phyloP scores from a whole-genome alignment of 2,888 invertebrate genomes.

The Coelinius sp. region DNA sequence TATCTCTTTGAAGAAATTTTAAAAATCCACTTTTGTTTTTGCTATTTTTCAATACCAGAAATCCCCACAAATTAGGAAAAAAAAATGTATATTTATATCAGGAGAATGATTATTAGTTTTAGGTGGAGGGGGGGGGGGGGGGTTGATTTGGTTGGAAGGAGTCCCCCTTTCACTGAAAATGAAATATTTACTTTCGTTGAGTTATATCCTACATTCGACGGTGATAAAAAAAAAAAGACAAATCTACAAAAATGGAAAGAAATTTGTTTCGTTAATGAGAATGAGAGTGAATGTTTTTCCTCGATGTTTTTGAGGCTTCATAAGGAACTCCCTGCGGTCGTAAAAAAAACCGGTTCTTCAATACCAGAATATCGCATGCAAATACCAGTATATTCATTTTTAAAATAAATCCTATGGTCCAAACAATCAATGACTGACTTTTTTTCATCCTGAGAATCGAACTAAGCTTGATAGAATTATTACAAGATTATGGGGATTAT shows the following conservation, averaged over 20 bases:
- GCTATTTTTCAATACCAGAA: background rate
- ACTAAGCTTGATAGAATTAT: background rate
- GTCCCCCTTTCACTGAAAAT: background rate
- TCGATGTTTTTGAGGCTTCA: background rate
- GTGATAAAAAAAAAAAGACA: too few species aligned
- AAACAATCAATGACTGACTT: background rate
- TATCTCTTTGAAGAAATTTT: background rate
- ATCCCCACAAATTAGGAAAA: background rate
- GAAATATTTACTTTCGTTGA: background rate
- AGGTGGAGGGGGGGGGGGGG: too few species aligned
- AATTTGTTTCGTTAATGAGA: constrained; percentile 1
- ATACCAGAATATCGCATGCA: background rate
- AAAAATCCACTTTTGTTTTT: background rate
- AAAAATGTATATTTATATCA: background rate
- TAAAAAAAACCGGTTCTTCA: background rate
- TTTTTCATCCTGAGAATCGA: background rate
- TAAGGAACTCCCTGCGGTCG: background rate
- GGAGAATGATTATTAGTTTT: too few species aligned
- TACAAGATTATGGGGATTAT: background rate
- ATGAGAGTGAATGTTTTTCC: background rate
- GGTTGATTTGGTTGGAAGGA: too few species aligned
- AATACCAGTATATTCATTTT: background rate
- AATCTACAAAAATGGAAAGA: constrained; percentile 1
- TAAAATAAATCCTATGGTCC: background rate
- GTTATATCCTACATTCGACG: background rate